A percentile compares a stretch with the other conserved stretches of the same genome.
Conservation (phyloP, 2,888 invertebrate species). For the Micoletzkya japonica region DNA sequence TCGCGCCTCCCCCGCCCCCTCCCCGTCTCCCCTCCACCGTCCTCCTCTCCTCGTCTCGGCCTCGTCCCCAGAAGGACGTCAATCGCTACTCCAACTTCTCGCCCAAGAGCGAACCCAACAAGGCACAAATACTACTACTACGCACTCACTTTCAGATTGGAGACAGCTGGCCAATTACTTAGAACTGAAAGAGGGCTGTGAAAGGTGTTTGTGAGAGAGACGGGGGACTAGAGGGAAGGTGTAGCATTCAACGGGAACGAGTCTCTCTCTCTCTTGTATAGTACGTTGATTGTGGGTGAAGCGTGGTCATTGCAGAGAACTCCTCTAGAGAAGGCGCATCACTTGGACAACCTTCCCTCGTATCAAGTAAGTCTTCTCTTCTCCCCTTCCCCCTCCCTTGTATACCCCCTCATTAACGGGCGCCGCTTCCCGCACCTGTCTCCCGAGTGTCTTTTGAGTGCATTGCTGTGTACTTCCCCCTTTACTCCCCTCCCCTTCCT, state of each 20-base stretch:
- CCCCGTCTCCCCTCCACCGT: constrained; percentile 43
- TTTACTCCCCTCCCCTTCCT: neutral
- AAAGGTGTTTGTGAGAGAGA: neutral
- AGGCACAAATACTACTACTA: neutral
- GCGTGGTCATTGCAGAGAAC: constrained; percentile 57
- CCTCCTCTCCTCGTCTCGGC: constrained; percentile 33
- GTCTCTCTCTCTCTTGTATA: neutral
- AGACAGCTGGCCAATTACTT: neutral
- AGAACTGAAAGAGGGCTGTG: neutral
- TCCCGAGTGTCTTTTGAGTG: neutral
- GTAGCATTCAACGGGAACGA: neutral
- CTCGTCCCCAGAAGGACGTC: constrained; percentile 8
- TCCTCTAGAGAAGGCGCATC: constrained; percentile 63
- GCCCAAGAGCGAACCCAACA: constrained; percentile 11
- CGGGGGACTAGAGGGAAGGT: constrained; percentile 1
- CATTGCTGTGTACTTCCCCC: neutral
- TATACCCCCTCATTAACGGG: constrained; percentile 17
- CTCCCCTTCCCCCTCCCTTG: too few species aligned
- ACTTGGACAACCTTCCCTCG: constrained; percentile 63
- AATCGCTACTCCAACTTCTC: constrained; percentile 27
- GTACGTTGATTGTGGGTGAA: constrained; percentile 3
- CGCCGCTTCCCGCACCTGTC: neutral
- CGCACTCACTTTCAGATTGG: constrained; percentile 10
- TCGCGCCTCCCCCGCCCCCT: constrained; percentile 41
- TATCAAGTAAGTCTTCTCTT: constrained; percentile 59